Conservation (phyloP, 2,888 invertebrate species). For the Plemyria rubiginata region DNA sequence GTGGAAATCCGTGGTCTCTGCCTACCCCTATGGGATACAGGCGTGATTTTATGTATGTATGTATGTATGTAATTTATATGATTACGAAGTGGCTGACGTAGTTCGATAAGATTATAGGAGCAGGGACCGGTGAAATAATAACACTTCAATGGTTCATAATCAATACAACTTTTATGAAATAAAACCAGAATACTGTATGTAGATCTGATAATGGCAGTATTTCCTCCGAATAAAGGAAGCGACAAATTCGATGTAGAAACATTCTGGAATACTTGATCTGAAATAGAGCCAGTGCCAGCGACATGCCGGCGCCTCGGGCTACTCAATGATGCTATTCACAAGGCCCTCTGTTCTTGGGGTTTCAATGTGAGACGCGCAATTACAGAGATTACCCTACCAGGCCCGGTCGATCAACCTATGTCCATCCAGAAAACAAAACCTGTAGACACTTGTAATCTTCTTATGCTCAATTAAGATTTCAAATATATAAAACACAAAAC, state of each 20-base stretch:
- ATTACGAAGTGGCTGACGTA: constrained; percentile 1
- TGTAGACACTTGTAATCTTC: constrained; percentile 15
- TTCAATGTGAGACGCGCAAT: constrained; percentile 59
- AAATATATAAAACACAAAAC: constrained; percentile 2
- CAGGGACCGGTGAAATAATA: background rate
- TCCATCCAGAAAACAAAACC: constrained; percentile 26
- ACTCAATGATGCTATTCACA: constrained; percentile 53
- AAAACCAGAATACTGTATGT: constrained; percentile 12
- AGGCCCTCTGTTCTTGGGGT: constrained; percentile 69
- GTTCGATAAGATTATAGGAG: background rate
- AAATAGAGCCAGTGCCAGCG: constrained; percentile 45
- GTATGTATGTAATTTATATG: too few species aligned
- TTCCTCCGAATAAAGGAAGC: background rate
- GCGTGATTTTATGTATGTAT: too few species aligned
- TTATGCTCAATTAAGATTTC: background rate
- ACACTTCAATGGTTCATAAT: constrained; percentile 8
- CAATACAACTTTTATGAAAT: constrained; percentile 1
- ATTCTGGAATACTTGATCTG: constrained; percentile 34
- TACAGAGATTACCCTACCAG: constrained; percentile 48
- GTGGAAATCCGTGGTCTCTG: too few species aligned
- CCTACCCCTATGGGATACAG: too few species aligned
- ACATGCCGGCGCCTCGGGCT: constrained; percentile 61
- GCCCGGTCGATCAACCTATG: constrained; percentile 43
- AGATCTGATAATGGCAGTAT: background rate
- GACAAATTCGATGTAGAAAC: constrained; percentile 30